A percentile compares a stretch with the other conserved stretches of the same genome.
phyloP scores from a whole-genome alignment of 2,888 invertebrate genomes.

The Drymonia ruficornis region DNA sequence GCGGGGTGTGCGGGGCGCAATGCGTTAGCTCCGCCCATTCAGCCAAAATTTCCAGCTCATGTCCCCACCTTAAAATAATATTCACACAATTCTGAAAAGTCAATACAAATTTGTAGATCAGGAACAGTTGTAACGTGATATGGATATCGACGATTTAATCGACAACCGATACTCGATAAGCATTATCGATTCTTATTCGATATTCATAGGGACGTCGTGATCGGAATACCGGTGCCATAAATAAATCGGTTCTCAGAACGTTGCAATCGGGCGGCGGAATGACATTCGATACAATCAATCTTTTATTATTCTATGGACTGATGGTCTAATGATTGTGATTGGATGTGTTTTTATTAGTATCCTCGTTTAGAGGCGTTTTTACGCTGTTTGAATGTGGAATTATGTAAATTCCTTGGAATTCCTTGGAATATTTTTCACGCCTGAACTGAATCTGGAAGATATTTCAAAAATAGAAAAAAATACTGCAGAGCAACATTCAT shows the following conservation, averaged over 20 bases:
- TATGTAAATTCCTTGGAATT: no score
- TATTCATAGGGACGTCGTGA: constrained; percentile 38
- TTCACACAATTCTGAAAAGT: not conserved
- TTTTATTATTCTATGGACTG: constrained; percentile 20
- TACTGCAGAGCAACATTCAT: no score
- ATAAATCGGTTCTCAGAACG: constrained; percentile 24
- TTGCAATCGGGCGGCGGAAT: constrained; percentile 27
- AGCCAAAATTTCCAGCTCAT: no score
- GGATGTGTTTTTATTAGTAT: not conserved
- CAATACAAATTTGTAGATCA: not conserved
- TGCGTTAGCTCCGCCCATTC: no score
- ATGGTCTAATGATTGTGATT: not conserved
- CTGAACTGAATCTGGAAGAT: no score
- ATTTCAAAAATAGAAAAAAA: no score
- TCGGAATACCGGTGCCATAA: constrained; percentile 30
- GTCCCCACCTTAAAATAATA: not conserved
- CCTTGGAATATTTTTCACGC: no score
- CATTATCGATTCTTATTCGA: constrained; percentile 41
- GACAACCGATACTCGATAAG: constrained; percentile 37
- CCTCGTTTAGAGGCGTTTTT: no score
- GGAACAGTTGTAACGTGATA: constrained; percentile 18
- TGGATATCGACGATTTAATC: constrained; percentile 38
- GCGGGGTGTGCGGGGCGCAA: no score
- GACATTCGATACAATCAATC: constrained; percentile 27
- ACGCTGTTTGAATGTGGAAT: no score